Conservation (phyloP, 64 coral and sea anemone genomes). For the Montipora foliosa region DNA sequence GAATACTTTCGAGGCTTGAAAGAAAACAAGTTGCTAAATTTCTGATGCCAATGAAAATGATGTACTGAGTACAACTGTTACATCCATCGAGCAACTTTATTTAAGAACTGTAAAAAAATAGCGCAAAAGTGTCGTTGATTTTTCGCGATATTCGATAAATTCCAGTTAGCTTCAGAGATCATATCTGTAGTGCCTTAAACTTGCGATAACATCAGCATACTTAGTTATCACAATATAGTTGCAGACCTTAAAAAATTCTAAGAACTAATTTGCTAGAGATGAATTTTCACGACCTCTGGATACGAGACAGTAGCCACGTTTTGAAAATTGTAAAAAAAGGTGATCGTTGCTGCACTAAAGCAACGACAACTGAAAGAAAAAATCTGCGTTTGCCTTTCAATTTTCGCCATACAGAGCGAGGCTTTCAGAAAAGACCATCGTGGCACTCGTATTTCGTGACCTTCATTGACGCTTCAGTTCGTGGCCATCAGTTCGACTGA, state of each 20-base stretch:
- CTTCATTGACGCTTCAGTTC: too few relatives aligned
- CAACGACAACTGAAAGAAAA: too few relatives aligned
- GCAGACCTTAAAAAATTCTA: not conserved
- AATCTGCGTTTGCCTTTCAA: too few relatives aligned
- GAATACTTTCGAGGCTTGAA: not conserved
- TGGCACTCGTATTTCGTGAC: too few relatives aligned
- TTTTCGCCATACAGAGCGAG: too few relatives aligned
- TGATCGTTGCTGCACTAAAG: too few relatives aligned
- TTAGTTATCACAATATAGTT: not conserved
- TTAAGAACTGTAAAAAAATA: not conserved
- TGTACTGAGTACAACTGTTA: not conserved
- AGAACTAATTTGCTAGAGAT: not conserved
- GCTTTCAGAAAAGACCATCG: too few relatives aligned
- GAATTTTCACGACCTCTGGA: not conserved
- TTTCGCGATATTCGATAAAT: not conserved
- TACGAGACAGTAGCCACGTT: too few relatives aligned
- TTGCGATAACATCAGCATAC: not conserved
- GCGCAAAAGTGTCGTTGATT: not conserved
- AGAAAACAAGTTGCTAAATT: not conserved
- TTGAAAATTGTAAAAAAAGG: too few relatives aligned
- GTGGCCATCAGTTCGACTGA: too few relatives aligned
- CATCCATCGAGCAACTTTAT: not conserved
- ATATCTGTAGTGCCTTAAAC: not conserved
- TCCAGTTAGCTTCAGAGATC: not conserved
- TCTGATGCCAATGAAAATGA: not conserved